phyloP scores from a whole-genome alignment of 2,797 vertebrate species.

The Astyanax mexicanus region DNA sequence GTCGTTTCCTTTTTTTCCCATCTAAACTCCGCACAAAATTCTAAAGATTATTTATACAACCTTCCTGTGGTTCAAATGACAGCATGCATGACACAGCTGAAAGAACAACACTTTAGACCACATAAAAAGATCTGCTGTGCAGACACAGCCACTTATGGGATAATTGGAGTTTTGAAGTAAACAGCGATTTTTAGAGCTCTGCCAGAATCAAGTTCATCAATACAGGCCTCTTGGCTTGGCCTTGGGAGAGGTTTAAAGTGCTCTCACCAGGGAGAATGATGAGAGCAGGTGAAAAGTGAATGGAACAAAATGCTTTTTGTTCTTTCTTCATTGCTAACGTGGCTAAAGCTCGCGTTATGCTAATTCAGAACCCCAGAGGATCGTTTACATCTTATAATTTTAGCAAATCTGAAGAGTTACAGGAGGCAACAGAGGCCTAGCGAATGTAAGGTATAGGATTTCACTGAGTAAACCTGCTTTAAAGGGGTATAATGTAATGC shows the following conservation, averaged over 20 bases:
- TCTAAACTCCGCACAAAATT: background rate
- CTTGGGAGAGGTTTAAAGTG: conserved; percentile 43
- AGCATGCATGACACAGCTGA: conserved; percentile 44
- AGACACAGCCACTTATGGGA: conserved; percentile 38
- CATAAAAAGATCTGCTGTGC: conserved; percentile 35
- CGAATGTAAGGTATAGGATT: background rate
- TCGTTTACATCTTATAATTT: background rate
- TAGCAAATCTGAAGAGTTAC: background rate
- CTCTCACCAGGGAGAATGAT: conserved; percentile 21
- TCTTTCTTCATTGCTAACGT: background rate
- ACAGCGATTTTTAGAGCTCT: conserved; percentile 48
- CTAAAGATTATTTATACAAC: conserved; percentile 46
- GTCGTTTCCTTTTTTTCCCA: too few species aligned
- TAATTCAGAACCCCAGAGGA: background rate
- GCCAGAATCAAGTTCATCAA: conserved; percentile 48
- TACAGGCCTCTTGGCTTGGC: conserved; percentile 30
- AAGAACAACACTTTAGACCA: conserved; percentile 39
- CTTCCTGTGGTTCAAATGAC: conserved; percentile 30
- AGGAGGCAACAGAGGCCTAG: background rate
- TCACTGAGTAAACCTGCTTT: background rate
- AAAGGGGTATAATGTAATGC: conserved; percentile 33
- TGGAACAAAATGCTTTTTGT: conserved; percentile 12
- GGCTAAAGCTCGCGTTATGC: background rate
- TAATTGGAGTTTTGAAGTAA: conserved; percentile 50
- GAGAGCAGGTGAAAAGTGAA: conserved; percentile 20